Conservation (phyloP, 2,888 invertebrate genomes). For the Agrochola lota region DNA sequence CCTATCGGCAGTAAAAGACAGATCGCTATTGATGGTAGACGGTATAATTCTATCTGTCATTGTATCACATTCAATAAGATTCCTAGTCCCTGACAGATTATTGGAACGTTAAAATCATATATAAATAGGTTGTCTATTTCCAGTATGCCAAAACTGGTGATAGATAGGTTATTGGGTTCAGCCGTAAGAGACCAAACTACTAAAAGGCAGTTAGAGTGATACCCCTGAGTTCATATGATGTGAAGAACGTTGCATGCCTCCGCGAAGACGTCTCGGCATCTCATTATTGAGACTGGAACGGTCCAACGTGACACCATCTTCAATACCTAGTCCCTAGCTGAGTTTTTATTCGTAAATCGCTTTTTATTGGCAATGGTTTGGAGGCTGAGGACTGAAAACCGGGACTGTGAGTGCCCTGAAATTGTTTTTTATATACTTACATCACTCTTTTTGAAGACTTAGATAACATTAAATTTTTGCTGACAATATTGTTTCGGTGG, state of each 20-base stretch:
- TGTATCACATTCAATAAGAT: too few species aligned
- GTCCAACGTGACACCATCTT: constrained; percentile 57
- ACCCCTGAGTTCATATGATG: constrained; percentile 11
- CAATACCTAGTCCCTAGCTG: constrained; percentile 22
- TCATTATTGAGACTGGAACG: constrained; percentile 54
- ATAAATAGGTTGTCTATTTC: too few species aligned
- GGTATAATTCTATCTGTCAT: too few species aligned
- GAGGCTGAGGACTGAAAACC: neutral
- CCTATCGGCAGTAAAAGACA: too few species aligned
- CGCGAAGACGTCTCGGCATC: constrained; percentile 52
- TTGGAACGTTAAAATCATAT: too few species aligned
- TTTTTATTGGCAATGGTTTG: constrained; percentile 11
- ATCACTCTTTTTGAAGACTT: too few species aligned
- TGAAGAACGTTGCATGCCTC: constrained; percentile 46
- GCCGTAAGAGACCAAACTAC: neutral
- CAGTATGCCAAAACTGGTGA: too few species aligned
- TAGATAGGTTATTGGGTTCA: too few species aligned
- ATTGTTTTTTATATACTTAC: neutral
- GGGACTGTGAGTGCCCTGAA: too few species aligned
- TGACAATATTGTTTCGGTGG: neutral
- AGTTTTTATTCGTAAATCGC: constrained; percentile 32
- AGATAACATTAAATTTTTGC: too few species aligned
- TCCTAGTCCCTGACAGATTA: too few species aligned
- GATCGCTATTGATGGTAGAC: too few species aligned
- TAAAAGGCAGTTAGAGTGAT: neutral